Conservation (phyloP, 2,888 invertebrate genomes). For the Poecilobothrus nobilitatus region DNA sequence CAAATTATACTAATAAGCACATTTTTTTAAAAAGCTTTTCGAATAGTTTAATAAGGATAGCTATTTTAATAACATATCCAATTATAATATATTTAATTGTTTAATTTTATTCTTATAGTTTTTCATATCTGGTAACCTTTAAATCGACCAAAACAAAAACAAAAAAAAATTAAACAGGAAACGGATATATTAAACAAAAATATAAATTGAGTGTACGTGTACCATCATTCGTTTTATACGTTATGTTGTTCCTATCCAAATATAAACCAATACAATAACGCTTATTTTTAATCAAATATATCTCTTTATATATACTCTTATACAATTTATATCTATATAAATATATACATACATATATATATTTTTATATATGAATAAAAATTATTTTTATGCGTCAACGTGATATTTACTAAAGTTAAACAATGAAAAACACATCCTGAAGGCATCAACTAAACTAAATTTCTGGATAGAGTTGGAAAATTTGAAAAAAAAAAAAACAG, state of each 20-base stretch:
- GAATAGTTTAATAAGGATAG: too few relatives aligned
- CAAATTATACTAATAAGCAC: too few relatives aligned
- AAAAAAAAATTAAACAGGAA: background rate
- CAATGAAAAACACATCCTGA: conserved; percentile 2
- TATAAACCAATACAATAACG: background rate
- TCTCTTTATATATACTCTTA: too few relatives aligned
- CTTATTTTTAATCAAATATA: conserved; percentile 1
- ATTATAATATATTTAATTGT: too few relatives aligned
- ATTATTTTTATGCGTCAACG: background rate
- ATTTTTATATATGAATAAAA: background rate
- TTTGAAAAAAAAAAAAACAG: too few relatives aligned
- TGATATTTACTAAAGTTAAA: background rate
- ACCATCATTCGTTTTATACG: background rate
- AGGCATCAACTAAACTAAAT: background rate
- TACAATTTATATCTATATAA: background rate
- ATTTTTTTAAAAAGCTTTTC: too few relatives aligned
- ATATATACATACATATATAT: background rate
- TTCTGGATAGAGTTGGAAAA: background rate
- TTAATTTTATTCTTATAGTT: too few relatives aligned
- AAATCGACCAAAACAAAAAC: too few relatives aligned
- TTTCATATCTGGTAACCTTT: too few relatives aligned
- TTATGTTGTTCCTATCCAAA: background rate
- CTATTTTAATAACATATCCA: too few relatives aligned
- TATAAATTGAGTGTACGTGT: background rate
- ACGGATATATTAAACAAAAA: conserved; percentile 2